Base-by-base conservation (phyloP, 2,888 invertebrate genomes). In the Dilophus febrilis region DNA sequence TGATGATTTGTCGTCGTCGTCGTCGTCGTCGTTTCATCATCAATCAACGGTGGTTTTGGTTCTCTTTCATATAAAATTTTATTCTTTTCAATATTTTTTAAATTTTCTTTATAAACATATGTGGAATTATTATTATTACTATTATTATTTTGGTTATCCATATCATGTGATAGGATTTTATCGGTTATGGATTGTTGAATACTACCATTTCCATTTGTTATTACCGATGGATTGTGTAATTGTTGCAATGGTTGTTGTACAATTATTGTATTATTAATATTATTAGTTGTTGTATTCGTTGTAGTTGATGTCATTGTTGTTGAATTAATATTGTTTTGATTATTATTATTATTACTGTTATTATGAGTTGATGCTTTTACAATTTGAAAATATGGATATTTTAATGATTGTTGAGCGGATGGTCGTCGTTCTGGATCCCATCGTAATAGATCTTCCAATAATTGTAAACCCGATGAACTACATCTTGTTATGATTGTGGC, bases 401-500 rank as follows among this genome's bases (percentile, higher is more conserved):
- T 76, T n/a, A 88, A 68, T 8, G 85, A 77, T 53, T 85, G 80
- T 48, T 83, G 85, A 1, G 94, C 91, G 1, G 86, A 86, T 2
- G 97, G 97, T 48, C 98, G 71, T 53, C 84, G 83, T 37, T 79
- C 72, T 1, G 97, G 94, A 60, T 92, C 87, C 80, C 95, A 98
- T 45, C 77, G 72, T 50, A 98, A 64, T 67, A 94, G 71, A 47
- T 88, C 83, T 50, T 79, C 76, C 56, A 97, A 76, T 40, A 97
- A 64, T 49, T 78, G 74, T 38, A 94, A 68, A 3, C 84, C 92
- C 32, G 87, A 77, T 42, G 73, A 67, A 54, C 85, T 79, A 13
- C 86, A 91, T 53, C 85, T 78, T 0, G 83, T 80, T 46, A 94
- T 80, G 19, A 87, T 68, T 43, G 81, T 74, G 47, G 73, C 72